phyloP scores from a whole-genome alignment of 2,888 invertebrate species.

The Lepetodrilus schrolli region DNA sequence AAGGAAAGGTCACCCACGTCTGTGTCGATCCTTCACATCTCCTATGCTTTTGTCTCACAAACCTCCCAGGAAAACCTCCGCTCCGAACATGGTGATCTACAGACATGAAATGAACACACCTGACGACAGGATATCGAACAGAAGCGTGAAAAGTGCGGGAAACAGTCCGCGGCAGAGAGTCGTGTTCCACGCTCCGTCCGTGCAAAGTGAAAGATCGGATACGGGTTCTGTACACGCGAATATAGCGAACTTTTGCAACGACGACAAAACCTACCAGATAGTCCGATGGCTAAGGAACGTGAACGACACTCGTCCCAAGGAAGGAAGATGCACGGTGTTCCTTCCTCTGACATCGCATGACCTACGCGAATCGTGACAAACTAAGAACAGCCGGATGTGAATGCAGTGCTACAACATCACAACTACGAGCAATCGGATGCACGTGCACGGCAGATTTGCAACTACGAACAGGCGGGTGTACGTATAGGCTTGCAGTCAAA shows the following conservation, averaged over 20 bases:
- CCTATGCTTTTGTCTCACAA: conserved; percentile 20
- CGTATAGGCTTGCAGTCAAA: too few relatives aligned
- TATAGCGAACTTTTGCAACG: conserved; percentile 22
- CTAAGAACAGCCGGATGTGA: too few relatives aligned
- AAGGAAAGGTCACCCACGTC: not conserved
- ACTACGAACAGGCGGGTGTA: too few relatives aligned
- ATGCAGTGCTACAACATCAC: too few relatives aligned
- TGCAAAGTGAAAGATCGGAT: not conserved
- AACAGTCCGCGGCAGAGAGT: not conserved
- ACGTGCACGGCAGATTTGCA: too few relatives aligned
- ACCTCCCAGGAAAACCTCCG: not conserved
- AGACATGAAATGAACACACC: not conserved
- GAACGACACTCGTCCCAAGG: conserved; percentile 18
- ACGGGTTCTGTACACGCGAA: not conserved
- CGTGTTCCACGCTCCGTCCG: not conserved
- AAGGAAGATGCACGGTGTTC: conserved; percentile 22
- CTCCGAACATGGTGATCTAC: not conserved
- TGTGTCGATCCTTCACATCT: conserved; percentile 3
- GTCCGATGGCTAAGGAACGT: conserved; percentile 30
- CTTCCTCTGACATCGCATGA: not conserved
- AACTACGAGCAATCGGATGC: too few relatives aligned
- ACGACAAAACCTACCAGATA: conserved; percentile 29
- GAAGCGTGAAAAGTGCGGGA: not conserved
- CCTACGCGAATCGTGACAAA: not conserved
- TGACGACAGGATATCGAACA: not conserved